These are phyloP conservation scores for Netelia virgata DNA, from an alignment of 2,888 invertebrate genomes.

Conservation along the genomic window DNA sequence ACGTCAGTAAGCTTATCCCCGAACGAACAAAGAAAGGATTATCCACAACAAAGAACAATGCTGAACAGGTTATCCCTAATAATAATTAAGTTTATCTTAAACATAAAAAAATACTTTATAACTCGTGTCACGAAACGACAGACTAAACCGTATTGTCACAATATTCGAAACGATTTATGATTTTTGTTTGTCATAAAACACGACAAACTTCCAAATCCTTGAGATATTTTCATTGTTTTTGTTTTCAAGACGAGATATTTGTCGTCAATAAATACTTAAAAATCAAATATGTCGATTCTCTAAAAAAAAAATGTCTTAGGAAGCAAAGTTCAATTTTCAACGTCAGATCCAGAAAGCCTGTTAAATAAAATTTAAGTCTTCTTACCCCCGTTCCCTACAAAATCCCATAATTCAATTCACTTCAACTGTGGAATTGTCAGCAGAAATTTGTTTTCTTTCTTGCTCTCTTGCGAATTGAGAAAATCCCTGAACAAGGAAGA, in stretches of 20 bases:
- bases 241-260: too few species aligned
- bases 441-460: neutral
- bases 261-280: too few species aligned
- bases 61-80: too few species aligned
- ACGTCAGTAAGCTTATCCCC: too few species aligned
- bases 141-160: neutral
- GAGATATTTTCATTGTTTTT: too few species aligned
- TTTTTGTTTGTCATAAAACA: neutral
- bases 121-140: neutral
- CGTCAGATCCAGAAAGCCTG: neutral
- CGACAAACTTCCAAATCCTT: too few species aligned
- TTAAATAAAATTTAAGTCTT: neutral
- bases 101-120: neutral
- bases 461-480: constrained; percentile 17
- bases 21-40: too few species aligned
- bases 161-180: neutral
- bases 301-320: neutral
- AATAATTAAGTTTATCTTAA: neutral
- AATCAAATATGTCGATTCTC: too few species aligned
- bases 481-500: neutral
- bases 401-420: constrained; percentile 11
- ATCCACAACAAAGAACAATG: too few species aligned
- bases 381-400: neutral
- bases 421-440: constrained; percentile 3
- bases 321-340: neutral